Evolutionary conservation across 2,888 invertebrate species (phyloP), one percentile per base, ranked within the genome.

Genomic region (Siphlonurus alternatus): DNA sequence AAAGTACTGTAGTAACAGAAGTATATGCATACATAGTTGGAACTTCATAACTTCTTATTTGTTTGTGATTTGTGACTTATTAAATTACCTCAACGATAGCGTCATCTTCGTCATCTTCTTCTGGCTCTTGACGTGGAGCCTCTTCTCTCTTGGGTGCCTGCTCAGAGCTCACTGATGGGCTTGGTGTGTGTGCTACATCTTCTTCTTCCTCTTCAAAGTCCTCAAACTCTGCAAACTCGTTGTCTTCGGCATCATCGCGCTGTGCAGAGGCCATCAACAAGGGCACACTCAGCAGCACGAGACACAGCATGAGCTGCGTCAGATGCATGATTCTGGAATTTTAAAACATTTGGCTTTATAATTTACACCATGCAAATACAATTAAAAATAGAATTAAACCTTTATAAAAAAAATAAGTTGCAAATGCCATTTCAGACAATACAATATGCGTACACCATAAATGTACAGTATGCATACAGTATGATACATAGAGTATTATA

Each of bases 191-290:
- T 69, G 70, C 69, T 59, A 76, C 73, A 66, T 77, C 76, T 38
- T 80, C 80, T 66, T 82, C 82, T 23, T 88, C 89, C 59, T 85
- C 85, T 71, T 88, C 88, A 74, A 90, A 87, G 73, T 93, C 89
- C 75, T 92, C 92, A 76, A 94, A 95, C 76, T 95, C 95, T 0
- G 94, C 94, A 79, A 96, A 96, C 71, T 95, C 95, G 80, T 93
- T 92, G 73, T 93, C 93, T 69, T 87, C 86, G 15, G 76, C 72
- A 66, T 38, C 38, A 38, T 38, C 38, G 5, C 38, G 5, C 15
- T 38, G 38, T 10, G 38, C 7, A 15, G 38, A 38, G 15, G 38
- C 38, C 38, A 38, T 38, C 5, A 38, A 15, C 38, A 38, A 10
- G 5, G 38, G 38, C 38, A 38, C 38, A 38, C 7, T 38, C 5